Conservation (phyloP, 2,113 vertebrate species). For the Progne subis region DNA sequence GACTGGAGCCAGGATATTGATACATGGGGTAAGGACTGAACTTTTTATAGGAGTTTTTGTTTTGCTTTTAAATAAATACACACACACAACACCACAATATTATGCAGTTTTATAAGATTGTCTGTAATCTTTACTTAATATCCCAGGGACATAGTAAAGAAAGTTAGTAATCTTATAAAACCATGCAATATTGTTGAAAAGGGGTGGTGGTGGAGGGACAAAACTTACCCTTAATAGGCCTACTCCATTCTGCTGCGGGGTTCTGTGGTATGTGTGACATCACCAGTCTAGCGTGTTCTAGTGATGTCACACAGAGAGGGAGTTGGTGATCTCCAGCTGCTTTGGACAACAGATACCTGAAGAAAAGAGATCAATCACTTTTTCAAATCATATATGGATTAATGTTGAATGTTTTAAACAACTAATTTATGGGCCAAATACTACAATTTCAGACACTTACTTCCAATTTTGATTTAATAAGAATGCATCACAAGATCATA, state of each 20-base stretch:
- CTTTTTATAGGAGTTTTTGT: background rate
- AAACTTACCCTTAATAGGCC: slow-evolving; percentile 74
- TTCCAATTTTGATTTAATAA: background rate
- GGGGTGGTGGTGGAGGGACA: slow-evolving; percentile 55
- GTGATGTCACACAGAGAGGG: slow-evolving; percentile 71
- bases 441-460: background rate
- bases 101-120: slow-evolving; percentile 76
- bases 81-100: slow-evolving; percentile 71
- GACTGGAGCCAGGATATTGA: slow-evolving; percentile 69
- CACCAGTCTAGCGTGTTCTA: slow-evolving; percentile 62
- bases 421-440: background rate
- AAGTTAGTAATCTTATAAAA: slow-evolving; percentile 71
- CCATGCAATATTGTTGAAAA: slow-evolving; percentile 72
- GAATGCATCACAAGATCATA: background rate
- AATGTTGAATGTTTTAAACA: background rate
- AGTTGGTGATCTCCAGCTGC: slow-evolving; percentile 73
- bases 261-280: slow-evolving; percentile 68
- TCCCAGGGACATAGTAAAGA: slow-evolving; percentile 49
- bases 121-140: slow-evolving; percentile 53
- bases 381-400: slow-evolving; percentile 34
- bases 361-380: slow-evolving; percentile 53
- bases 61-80: slow-evolving; percentile 47
- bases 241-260: slow-evolving; percentile 72
- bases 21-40: slow-evolving; percentile 57
- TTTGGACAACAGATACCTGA: slow-evolving; percentile 75